These are phyloP conservation scores for Atta cephalotes DNA, from an alignment of 1,140 invertebrate species.

Conservation along the genomic window DNA sequence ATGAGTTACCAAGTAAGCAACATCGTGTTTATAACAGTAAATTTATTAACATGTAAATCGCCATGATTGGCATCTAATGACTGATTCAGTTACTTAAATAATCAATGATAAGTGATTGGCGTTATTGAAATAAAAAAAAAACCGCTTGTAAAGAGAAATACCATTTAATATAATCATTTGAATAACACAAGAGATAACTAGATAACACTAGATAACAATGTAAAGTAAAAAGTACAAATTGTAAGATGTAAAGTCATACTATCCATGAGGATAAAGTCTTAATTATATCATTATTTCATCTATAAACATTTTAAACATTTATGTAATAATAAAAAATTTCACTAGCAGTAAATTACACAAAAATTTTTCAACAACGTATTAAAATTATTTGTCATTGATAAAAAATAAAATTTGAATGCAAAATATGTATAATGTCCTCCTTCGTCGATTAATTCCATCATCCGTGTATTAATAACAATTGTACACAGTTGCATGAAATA, in stretches of 20 bases:
- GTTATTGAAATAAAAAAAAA: not conserved
- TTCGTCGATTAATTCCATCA: not conserved
- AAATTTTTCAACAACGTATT: not conserved
- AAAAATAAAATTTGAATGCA: not conserved
- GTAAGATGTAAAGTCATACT: not conserved
- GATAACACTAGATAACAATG: not conserved
- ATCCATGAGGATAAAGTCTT: not conserved
- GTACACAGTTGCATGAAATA: not conserved
- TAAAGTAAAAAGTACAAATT: not conserved
- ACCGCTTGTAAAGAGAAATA: not conserved
- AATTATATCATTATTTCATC: not conserved
- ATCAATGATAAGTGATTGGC: not conserved
- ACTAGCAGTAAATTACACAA: not conserved
- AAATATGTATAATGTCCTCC: not conserved
- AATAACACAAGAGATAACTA: not conserved
- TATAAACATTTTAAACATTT: too few species aligned
- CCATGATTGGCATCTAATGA: not conserved
- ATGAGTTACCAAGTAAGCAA: not conserved
- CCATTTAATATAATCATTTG: not conserved
- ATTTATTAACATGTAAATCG: not conserved
- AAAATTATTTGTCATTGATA: not conserved
- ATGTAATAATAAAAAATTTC: too few species aligned
- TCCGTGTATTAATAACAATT: not conserved
- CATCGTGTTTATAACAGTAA: not conserved
- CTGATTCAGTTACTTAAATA: too few species aligned